phyloP scores from a whole-genome alignment of 2,113 vertebrate species.

The Neolamprologus cancellatus region DNA sequence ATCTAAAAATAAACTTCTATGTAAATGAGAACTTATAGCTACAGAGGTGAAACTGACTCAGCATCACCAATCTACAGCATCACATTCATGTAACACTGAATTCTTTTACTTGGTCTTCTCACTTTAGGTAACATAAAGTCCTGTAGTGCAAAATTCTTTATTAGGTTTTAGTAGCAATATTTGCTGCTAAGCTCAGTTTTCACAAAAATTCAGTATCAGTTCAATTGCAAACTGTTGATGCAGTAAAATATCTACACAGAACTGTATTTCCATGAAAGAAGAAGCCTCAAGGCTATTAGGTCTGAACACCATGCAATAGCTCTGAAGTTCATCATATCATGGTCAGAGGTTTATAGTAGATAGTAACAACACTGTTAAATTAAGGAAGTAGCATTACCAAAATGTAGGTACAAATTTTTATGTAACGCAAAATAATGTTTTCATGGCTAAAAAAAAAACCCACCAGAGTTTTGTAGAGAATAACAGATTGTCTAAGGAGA shows the following conservation, averaged over 20 bases:
- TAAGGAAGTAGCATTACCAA: neutral
- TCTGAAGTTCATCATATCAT: neutral
- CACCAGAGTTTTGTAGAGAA: neutral
- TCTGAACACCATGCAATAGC: neutral
- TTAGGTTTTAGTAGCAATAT: neutral
- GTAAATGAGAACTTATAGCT: neutral
- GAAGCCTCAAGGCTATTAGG: neutral
- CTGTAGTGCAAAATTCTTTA: neutral
- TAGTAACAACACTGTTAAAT: neutral
- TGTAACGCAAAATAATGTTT: neutral
- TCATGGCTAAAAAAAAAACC: neutral
- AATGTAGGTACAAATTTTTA: neutral
- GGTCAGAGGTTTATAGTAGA: neutral
- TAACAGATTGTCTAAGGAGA: neutral
- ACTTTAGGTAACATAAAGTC: neutral
- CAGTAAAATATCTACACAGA: neutral
- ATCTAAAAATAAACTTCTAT: neutral
- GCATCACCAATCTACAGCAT: neutral
- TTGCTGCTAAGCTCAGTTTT: neutral
- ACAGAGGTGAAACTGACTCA: neutral
- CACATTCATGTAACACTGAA: neutral
- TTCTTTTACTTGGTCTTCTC: neutral
- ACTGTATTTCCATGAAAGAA: neutral
- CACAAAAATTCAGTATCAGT: neutral
- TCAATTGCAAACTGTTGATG: neutral